Conservation (phyloP, 2,888 invertebrate genomes). For the Drymonia ruficornis region DNA sequence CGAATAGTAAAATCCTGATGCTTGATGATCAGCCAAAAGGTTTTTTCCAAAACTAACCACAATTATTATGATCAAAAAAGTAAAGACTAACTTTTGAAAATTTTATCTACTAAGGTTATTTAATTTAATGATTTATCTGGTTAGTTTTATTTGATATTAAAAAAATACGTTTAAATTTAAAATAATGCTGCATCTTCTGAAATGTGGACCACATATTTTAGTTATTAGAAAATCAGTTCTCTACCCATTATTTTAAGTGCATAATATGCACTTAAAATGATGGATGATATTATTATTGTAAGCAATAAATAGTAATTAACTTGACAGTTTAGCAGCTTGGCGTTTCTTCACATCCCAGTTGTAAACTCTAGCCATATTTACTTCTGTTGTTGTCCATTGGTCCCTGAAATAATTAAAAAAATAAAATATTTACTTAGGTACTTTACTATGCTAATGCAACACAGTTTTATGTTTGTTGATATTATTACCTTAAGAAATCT, state of each 20-base stretch:
- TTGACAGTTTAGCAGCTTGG: conserved; percentile 87
- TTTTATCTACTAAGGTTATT: too few species aligned
- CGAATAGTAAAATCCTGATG: too few species aligned
- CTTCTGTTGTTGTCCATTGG: conserved; percentile 99
- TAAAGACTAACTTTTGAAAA: too few species aligned
- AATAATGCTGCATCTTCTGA: background rate
- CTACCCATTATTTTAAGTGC: background rate
- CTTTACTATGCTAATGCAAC: background rate
- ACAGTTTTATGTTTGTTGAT: background rate
- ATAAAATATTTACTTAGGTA: background rate
- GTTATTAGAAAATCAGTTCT: background rate
- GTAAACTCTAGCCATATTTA: conserved; percentile 99
- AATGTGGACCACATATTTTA: background rate
- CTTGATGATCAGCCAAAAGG: too few species aligned
- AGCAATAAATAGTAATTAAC: conserved; percentile 42
- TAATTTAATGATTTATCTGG: too few species aligned
- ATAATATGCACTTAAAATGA: too few species aligned
- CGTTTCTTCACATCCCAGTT: conserved; percentile 99
- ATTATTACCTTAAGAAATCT: conserved; percentile 91
- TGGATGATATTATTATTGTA: background rate
- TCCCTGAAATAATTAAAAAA: conserved; percentile 86
- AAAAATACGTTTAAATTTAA: background rate
- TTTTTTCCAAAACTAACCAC: too few species aligned
- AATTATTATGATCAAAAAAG: too few species aligned
- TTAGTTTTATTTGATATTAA: too few species aligned